Base-by-base conservation (phyloP, 2,113 vertebrate species). In the Scopus umbretta region DNA sequence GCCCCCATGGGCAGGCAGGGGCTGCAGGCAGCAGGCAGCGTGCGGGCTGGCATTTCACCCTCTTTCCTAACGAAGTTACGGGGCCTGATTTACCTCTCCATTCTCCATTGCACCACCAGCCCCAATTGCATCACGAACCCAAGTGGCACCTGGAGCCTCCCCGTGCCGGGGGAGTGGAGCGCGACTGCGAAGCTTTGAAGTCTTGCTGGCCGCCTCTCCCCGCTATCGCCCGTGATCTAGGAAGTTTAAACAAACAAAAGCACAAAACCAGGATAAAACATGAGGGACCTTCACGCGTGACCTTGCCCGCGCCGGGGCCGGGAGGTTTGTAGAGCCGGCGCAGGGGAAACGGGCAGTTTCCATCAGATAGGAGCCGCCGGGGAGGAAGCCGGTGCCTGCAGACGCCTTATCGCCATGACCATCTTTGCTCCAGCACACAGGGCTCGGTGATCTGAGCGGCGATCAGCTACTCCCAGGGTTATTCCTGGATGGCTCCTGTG, bases 241-340 rank as follows among this genome's bases (percentile, higher is more conserved):
- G 94, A 83, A 96, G 66, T 71, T 42, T 0, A 22, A 83, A 76
- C 91, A 94, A 96, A 96, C 95, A 92, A 88, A 40, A 84, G 25
- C 73, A 94, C 94, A 97, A 96, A 96, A 62, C 88, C 83, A 84
- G 93, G 86, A 96, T 88, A 68, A 91, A 96, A 70, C 93, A 86
- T 0, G 16, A 70, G 6, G 34, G 56, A 36, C 42, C 89, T 86
- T 67, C 80, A 6, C 0, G 5, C 0, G 5, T 32, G 91, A 58
- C 89, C 79, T 25, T 84, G 94, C 38, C 91, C 32, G 9, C 2
- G 47, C 47, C 4, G 13, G 71, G 70, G 40, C 16, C 11, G 13
- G 76, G 47, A 43, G 75, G 50, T 72, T 5, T 47, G 87, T 11
- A 4, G 58, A 14, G 18, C 16, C 11, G 32, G 89, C 13, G 59